Evolutionary conservation across 1,140 invertebrate species (phyloP).

Genomic region (Drosophila varians): DNA sequence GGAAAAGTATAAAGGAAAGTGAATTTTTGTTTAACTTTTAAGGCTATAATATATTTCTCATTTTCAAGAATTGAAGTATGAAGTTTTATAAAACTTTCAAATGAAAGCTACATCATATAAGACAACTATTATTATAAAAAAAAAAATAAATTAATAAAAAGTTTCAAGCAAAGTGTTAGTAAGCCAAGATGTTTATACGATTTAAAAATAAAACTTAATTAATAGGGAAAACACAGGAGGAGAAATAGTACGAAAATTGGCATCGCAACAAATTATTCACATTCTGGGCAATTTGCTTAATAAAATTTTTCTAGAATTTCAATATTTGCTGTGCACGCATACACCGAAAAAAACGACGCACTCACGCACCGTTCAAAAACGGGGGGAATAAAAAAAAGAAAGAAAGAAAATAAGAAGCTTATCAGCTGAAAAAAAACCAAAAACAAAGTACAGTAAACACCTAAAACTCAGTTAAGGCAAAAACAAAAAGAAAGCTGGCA

Average conservation of each 20-base stretch:
- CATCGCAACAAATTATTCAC: slow-evolving; percentile 27
- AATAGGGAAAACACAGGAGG: slow-evolving; percentile 20
- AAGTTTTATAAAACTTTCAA: too few species aligned
- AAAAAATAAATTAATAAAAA: too few species aligned
- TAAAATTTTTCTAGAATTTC: slow-evolving; percentile 42
- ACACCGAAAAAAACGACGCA: slow-evolving; percentile 27
- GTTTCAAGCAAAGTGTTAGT: too few species aligned
- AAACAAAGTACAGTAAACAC: slow-evolving; percentile 51
- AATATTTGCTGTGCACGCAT: slow-evolving; percentile 35
- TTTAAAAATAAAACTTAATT: neutral
- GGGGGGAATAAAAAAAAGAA: slow-evolving; percentile 44
- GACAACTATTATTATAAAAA: too few species aligned
- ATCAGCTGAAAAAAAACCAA: slow-evolving; percentile 51
- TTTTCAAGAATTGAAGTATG: too few species aligned
- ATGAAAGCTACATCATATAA: too few species aligned
- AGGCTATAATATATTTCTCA: too few species aligned
- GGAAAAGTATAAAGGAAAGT: neutral
- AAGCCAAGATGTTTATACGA: too few species aligned
- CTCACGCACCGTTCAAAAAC: slow-evolving; percentile 14
- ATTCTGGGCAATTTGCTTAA: slow-evolving; percentile 31
- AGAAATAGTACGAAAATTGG: neutral
- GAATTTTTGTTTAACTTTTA: too few species aligned
- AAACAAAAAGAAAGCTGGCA: slow-evolving; percentile 43
- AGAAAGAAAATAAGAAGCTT: slow-evolving; percentile 59
- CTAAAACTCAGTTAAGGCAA: slow-evolving; percentile 26